Evolutionary conservation across 2,888 invertebrate species (phyloP), one percentile per base, ranked within the genome.

Genomic region (Plusia festucae): DNA sequence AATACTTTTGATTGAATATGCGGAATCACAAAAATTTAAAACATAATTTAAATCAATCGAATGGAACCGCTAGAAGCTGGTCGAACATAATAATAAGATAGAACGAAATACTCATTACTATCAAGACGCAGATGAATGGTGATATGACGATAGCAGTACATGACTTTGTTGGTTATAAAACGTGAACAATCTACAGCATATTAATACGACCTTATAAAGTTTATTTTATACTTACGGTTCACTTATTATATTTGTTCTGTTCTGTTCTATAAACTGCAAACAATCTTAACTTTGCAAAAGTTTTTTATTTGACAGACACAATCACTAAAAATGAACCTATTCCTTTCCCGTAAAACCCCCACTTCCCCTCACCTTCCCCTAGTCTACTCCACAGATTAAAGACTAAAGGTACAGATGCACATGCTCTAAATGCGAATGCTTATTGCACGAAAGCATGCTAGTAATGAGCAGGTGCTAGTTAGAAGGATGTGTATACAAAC

Each of bases 91-190:
- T 13, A 49, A 34, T 34, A 13, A 20, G 24, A n/a, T n/a, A n/a
- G n/a, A n/a, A n/a, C n/a, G n/a, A n/a, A n/a, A n/a, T n/a, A n/a
- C n/a, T n/a, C n/a, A 24, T 34, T 7, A 51, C 18, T 13, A 13
- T 13, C 27, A 40, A 9, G 3, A 11, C 18, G 44, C 1, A 32
- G 9, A 51, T 54, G 34, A 61, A 67, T n/a, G n/a, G n/a, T n/a
- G n/a, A 24, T 24, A 66, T 80, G 80, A 78, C 78, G 75, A 77
- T 34, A 49, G 71, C 73, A 79, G 44, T 72, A 62, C 22, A 53
- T 34, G 49, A 61, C 61, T 71, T 75, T 81, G 55, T 79, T 82
- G 82, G 82, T 82, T 82, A 82, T 63, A 71, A 79, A 82, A 81
- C 72, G 77, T 81, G 81, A 82, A 75, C 16, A 22, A 11, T 16